Percentiles rank a stretch among this genome's conserved stretches.
Evolutionary conservation across 1,140 invertebrate genomes (phyloP).

Genomic region (Bradynema listronoti): DNA sequence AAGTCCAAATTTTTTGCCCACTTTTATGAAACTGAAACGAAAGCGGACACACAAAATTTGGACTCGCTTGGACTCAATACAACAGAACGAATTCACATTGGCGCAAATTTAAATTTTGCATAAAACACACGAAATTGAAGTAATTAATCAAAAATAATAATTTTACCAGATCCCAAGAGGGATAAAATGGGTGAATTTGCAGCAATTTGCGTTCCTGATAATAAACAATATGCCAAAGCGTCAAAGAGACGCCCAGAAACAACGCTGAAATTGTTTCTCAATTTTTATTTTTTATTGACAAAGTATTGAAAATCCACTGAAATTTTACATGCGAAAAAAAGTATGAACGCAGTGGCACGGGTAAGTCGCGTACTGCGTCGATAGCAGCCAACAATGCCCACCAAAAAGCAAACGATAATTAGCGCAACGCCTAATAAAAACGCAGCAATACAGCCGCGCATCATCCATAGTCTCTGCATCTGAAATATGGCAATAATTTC

Average conservation of each 20-base stretch:
- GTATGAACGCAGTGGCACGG: slow-evolving; percentile 29
- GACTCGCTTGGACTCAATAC: too few species aligned
- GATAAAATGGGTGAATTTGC: slow-evolving; percentile 36
- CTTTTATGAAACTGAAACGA: too few species aligned
- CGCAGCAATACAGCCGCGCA: slow-evolving; percentile 21
- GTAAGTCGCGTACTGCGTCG: slow-evolving; percentile 30
- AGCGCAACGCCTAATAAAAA: slow-evolving; percentile 28
- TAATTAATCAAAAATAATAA: background rate
- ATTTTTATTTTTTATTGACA: background rate
- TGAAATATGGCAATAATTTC: too few species aligned
- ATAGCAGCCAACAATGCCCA: slow-evolving; percentile 35
- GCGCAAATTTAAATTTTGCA: too few species aligned
- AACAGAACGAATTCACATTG: too few species aligned
- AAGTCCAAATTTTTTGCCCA: too few species aligned
- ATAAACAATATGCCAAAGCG: slow-evolving; percentile 35
- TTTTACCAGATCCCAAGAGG: slow-evolving; percentile 31
- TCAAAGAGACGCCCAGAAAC: slow-evolving; percentile 31
- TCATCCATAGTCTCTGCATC: slow-evolving; percentile 39
- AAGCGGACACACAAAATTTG: too few species aligned
- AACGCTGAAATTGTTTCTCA: slow-evolving; percentile 22
- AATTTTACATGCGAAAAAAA: slow-evolving; percentile 34
- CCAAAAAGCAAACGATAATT: slow-evolving; percentile 17
- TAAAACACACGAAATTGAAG: slow-evolving; percentile 4
- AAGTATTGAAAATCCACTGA: background rate
- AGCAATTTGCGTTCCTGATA: slow-evolving; percentile 34